phyloP scores from a whole-genome alignment of 2,888 invertebrate species.

The Acrocera orbiculus region DNA sequence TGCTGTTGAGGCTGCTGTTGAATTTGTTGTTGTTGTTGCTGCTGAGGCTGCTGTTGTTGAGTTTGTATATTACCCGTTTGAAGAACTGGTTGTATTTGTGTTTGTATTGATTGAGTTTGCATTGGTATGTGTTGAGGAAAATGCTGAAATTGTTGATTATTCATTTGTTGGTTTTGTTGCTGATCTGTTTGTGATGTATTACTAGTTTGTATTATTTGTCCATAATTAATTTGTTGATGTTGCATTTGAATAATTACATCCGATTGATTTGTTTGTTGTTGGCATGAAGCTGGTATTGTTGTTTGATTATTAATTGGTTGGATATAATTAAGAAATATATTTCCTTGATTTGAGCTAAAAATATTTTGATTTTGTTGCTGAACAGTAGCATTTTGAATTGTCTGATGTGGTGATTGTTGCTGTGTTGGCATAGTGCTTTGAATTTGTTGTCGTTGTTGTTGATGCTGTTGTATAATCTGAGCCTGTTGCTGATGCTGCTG shows the following conservation, averaged over 20 bases:
- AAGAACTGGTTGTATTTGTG: slow-evolving; percentile 1
- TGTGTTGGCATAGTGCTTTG: slow-evolving; percentile 17
- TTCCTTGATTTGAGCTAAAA: too few relatives aligned
- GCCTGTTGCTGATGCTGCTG: slow-evolving; percentile 3
- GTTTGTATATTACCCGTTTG: too few relatives aligned
- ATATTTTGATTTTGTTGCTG: slow-evolving; percentile 3
- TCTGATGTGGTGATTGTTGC: slow-evolving; percentile 15
- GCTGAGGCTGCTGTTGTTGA: not conserved
- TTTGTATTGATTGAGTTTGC: slow-evolving; percentile 11
- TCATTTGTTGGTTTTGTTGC: slow-evolving; percentile 19
- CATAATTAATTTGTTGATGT: not conserved
- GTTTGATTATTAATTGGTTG: too few relatives aligned
- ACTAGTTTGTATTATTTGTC: slow-evolving; percentile 16
- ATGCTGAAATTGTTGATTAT: slow-evolving; percentile 16
- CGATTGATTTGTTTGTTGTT: slow-evolving; percentile 1
- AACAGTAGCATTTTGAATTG: not conserved
- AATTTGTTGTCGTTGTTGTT: slow-evolving; percentile 11
- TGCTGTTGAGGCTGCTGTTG: slow-evolving; percentile 20
- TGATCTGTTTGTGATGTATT: slow-evolving; percentile 17
- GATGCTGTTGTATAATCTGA: not conserved
- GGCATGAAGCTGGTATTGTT: too few relatives aligned
- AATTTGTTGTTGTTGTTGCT: slow-evolving; percentile 16
- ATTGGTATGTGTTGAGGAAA: slow-evolving; percentile 13
- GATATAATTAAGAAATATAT: too few relatives aligned
- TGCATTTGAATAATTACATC: too few relatives aligned